phyloP scores from a whole-genome alignment of 1,140 invertebrate genomes.

The Drosophila orena region DNA sequence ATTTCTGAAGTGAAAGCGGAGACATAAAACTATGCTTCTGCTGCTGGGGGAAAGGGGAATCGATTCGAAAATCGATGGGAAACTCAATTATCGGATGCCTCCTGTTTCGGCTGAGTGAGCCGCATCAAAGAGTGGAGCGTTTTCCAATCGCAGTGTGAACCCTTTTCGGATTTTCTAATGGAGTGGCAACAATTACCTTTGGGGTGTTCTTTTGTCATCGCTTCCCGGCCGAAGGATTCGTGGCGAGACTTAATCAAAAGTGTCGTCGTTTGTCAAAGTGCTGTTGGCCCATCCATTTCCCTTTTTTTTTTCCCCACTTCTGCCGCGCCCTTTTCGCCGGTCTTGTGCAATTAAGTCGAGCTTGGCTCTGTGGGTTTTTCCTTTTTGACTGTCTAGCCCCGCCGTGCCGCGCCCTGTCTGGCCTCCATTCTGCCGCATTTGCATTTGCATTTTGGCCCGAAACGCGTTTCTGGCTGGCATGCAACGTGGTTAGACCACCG shows the following conservation, averaged over 20 bases:
- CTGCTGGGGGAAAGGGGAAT: background rate
- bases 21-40: constrained; percentile 26
- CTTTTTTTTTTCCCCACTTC: background rate
- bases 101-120: constrained; percentile 39
- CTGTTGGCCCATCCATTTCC: constrained; percentile 5
- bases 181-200: constrained; percentile 65
- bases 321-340: constrained; percentile 7
- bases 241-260: constrained; percentile 79
- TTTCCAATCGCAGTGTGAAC: constrained; percentile 25
- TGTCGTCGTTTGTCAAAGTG: constrained; percentile 70
- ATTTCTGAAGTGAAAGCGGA: constrained; percentile 38
- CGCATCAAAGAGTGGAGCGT: constrained; percentile 41
- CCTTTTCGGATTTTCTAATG: constrained; percentile 28
- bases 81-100: constrained; percentile 53
- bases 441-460: constrained; percentile 65
- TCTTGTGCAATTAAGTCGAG: constrained; percentile 73
- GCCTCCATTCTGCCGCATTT: background rate
- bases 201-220: constrained; percentile 62
- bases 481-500: constrained; percentile 65
- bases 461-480: constrained; percentile 66
- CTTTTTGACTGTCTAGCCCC: constrained; percentile 51
- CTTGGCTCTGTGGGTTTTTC: constrained; percentile 71
- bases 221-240: constrained; percentile 37
- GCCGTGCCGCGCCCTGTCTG: constrained; percentile 63
- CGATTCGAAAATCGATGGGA: constrained; percentile 43